phyloP scores from a whole-genome alignment of 2,113 vertebrate genomes.

The Lamprologus ornatipinnis region DNA sequence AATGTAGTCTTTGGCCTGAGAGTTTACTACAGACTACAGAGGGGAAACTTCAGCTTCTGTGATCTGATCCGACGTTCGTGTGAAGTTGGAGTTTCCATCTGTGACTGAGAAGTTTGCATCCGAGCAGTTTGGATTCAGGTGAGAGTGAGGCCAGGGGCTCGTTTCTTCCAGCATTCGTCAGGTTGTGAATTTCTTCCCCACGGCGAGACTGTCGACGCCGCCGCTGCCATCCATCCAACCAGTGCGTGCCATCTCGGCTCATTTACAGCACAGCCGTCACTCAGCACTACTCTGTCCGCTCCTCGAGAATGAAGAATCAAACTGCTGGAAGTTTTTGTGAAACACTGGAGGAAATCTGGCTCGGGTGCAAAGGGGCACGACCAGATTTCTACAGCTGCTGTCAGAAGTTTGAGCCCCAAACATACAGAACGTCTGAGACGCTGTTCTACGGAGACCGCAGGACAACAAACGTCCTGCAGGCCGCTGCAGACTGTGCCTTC shows the following conservation, averaged over 20 bases:
- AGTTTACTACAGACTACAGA: neutral
- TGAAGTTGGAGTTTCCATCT: neutral
- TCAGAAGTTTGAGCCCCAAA: neutral
- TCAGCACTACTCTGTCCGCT: neutral
- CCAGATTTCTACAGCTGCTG: neutral
- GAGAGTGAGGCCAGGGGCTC: neutral
- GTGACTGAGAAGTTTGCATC: neutral
- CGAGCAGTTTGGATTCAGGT: neutral
- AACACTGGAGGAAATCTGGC: neutral
- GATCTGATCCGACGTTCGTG: rapidly evolving
- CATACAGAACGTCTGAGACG: neutral
- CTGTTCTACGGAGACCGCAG: neutral
- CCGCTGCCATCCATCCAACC: neutral
- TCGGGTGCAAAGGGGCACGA: neutral
- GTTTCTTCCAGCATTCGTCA: neutral
- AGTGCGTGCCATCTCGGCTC: neutral
- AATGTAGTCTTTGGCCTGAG: neutral
- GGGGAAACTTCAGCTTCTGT: neutral
- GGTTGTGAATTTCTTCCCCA: neutral
- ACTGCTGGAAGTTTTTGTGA: neutral
- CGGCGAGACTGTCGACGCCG: neutral
- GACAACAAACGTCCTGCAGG: neutral
- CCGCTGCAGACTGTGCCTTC: neutral
- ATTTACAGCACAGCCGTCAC: neutral
- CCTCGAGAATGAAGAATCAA: neutral